A percentile compares a stretch with the other conserved stretches of the same genome.
Conservation (phyloP, 2,113 vertebrate genomes). For the Brevimyrus niger region DNA sequence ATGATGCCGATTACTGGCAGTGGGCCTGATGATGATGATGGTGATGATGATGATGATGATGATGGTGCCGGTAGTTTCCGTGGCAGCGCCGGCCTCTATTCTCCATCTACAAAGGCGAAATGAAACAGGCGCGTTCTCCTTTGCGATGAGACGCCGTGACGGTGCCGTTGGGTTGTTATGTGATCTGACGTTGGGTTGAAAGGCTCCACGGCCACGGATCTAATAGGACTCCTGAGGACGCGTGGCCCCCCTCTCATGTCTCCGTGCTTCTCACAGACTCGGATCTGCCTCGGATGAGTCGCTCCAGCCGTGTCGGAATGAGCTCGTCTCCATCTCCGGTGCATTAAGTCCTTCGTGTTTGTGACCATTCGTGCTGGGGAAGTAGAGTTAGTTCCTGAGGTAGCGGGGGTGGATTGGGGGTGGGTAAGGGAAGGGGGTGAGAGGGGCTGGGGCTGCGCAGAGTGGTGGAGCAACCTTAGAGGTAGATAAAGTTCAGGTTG, state of each 20-base stretch:
- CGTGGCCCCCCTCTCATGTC: background rate
- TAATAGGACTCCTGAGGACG: background rate
- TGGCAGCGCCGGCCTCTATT: conserved; percentile 7
- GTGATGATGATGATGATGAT: background rate
- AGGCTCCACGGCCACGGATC: background rate
- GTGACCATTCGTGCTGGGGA: background rate
- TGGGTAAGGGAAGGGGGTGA: conserved; percentile 19
- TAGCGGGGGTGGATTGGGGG: background rate
- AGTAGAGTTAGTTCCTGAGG: background rate
- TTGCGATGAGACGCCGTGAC: conserved; percentile 35
- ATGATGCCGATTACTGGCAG: background rate
- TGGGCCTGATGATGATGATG: background rate
- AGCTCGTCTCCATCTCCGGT: background rate
- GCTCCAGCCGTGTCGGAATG: background rate
- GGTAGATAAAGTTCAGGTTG: too few species aligned
- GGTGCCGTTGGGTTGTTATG: conserved; percentile 13
- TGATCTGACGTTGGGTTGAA: background rate
- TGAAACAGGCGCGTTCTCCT: conserved; percentile 2
- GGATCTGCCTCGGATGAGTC: background rate
- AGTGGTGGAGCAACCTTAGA: too few species aligned
- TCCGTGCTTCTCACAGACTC: background rate
- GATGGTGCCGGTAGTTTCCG: conserved; percentile 16
- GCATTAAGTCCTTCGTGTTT: background rate
- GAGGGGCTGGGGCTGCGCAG: too few species aligned
- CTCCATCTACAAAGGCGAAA: conserved; percentile 16